Evolutionary conservation across 2,113 vertebrate species (phyloP).

Genomic region (Rhea pennata): DNA sequence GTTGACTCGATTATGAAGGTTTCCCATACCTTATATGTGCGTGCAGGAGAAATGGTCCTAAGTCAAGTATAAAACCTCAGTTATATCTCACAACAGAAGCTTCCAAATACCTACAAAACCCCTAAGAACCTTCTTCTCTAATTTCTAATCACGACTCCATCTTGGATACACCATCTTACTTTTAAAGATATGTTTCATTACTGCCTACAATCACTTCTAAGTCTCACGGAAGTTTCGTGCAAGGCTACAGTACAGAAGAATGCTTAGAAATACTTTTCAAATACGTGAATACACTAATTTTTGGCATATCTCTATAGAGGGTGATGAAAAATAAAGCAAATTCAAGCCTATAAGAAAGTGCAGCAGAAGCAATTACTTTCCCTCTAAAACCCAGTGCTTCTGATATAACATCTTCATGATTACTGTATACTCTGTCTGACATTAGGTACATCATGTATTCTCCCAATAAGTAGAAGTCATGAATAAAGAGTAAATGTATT

Average conservation of each 20-base stretch:
- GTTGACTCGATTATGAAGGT: not conserved
- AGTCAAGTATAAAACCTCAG: not conserved
- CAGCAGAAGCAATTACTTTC: not conserved
- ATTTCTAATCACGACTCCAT: not conserved
- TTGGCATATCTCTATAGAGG: not conserved
- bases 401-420: not conserved
- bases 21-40: not conserved
- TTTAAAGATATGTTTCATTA: not conserved
- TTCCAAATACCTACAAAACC: not conserved
- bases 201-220: not conserved
- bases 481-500: not conserved
- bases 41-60: accelerated
- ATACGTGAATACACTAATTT: not conserved
- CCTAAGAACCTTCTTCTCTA: not conserved
- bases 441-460: not conserved
- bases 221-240: not conserved
- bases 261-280: not conserved
- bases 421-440: not conserved
- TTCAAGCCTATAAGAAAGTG: not conserved
- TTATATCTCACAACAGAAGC: not conserved
- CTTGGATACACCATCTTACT: not conserved
- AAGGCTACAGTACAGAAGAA: not conserved
- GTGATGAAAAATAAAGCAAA: not conserved
- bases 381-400: not conserved
- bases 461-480: not conserved